A percentile compares a stretch with the other conserved stretches of the same genome.
These are phyloP conservation scores for Ophiothrix spiculata DNA, from an alignment of 35 echinoderm and acorn worm genomes.

Conservation along the genomic window DNA sequence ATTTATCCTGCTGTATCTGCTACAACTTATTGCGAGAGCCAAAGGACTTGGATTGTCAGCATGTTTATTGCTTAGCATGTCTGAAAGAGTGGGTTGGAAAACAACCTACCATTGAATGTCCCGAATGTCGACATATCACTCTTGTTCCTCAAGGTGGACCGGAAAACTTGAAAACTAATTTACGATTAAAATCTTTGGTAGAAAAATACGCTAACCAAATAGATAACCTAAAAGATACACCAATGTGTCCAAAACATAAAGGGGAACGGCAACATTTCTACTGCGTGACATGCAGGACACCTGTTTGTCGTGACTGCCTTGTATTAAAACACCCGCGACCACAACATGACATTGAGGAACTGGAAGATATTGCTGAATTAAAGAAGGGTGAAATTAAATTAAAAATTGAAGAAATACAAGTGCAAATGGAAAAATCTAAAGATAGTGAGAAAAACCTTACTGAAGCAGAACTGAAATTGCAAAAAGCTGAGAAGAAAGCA, in stretches of 20 bases:
- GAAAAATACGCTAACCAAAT: neutral
- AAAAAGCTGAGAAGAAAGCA: neutral
- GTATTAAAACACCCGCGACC: neutral
- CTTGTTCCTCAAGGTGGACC: too few relatives aligned
- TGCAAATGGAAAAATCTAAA: neutral
- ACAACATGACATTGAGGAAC: neutral
- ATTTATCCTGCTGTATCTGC: too few relatives aligned
- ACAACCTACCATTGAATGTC: too few relatives aligned
- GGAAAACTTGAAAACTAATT: too few relatives aligned
- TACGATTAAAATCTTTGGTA: neutral
- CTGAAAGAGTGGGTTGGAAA: too few relatives aligned
- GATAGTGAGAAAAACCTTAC: neutral
- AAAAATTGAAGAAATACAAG: neutral
- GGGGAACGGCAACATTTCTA: neutral
- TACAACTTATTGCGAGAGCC: too few relatives aligned
- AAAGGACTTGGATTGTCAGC: too few relatives aligned
- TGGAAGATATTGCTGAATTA: neutral
- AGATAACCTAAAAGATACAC: neutral
- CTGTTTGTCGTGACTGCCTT: neutral
- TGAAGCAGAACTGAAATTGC: neutral
- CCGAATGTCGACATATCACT: too few relatives aligned
- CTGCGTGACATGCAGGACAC: neutral
- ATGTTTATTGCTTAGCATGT: too few relatives aligned
- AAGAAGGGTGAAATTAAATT: neutral
- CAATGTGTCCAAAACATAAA: neutral